A percentile compares a stretch with the other conserved stretches of the same genome.
These are phyloP conservation scores for Dallia pectoralis DNA, from an alignment of 2,797 vertebrate genomes.

Conservation along the genomic window DNA sequence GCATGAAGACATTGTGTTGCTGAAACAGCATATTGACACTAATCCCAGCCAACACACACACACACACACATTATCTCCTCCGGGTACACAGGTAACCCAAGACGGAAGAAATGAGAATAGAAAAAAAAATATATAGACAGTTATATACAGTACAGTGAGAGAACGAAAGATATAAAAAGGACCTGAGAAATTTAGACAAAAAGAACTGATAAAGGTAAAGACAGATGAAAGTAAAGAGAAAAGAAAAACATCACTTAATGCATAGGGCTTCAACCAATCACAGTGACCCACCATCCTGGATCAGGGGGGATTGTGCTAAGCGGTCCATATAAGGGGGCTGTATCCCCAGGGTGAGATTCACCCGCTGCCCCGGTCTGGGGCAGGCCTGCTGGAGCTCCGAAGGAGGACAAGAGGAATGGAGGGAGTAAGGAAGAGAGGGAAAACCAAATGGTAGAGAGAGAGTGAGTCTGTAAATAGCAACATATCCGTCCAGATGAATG, in stretches of 20 bases:
- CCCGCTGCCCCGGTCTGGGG: slow-evolving; percentile 9
- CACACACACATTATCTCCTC: too few relatives aligned
- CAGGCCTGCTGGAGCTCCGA: not conserved
- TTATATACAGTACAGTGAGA: slow-evolving; percentile 45
- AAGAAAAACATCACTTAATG: not conserved
- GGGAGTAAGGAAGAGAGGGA: not conserved
- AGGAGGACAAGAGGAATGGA: not conserved
- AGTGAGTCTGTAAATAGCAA: not conserved
- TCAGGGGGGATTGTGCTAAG: slow-evolving; percentile 2
- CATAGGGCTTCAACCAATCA: not conserved
- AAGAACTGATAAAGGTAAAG: not conserved
- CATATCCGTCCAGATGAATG: not conserved
- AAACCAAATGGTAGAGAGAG: not conserved
- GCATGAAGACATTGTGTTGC: too few relatives aligned
- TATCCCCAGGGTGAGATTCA: not conserved
- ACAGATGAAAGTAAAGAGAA: not conserved
- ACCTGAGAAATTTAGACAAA: slow-evolving; percentile 29
- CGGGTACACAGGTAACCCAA: not conserved
- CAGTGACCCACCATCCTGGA: not conserved
- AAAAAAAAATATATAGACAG: slow-evolving; percentile 16
- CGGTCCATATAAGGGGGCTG: not conserved
- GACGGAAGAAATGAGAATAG: not conserved
- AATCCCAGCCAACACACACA: too few relatives aligned
- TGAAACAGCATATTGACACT: too few relatives aligned
- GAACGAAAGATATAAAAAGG: slow-evolving; percentile 54